These are phyloP conservation scores for Eptesicus fuscus DNA, from an alignment of 2,113 vertebrate genomes.

Conservation along the genomic window DNA sequence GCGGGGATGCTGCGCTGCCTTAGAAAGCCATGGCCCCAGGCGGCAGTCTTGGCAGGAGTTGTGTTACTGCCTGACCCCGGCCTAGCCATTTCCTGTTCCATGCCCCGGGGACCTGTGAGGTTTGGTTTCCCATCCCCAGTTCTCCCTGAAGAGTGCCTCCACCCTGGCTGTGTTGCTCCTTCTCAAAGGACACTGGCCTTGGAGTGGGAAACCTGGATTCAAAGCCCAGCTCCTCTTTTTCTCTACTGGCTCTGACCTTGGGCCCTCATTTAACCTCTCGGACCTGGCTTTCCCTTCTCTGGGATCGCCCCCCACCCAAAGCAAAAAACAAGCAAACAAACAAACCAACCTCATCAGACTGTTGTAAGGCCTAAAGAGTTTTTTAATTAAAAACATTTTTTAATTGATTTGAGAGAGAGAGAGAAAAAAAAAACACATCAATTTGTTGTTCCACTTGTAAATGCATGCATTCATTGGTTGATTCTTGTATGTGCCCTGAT, in stretches of 20 bases:
- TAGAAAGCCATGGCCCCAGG: neutral
- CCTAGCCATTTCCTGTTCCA: slow-evolving; percentile 42
- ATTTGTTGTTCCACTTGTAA: neutral
- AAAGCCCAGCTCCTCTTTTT: neutral
- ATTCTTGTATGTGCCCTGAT: neutral
- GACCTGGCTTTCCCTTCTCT: neutral
- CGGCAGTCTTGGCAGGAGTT: neutral
- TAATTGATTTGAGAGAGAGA: neutral
- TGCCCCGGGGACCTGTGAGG: slow-evolving; percentile 30
- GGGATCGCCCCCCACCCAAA: too few species aligned
- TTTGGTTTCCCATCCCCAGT: slow-evolving; percentile 45
- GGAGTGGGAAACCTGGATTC: neutral
- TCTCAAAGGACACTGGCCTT: neutral
- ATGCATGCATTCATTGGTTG: neutral
- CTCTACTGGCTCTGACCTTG: neutral
- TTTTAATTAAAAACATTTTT: neutral
- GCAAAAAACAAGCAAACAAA: too few species aligned
- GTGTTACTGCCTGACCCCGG: slow-evolving; percentile 19
- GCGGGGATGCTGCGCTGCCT: neutral
- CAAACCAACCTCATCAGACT: neutral
- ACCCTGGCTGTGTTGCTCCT: neutral
- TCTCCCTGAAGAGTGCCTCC: neutral
- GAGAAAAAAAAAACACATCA: neutral
- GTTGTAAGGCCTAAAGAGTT: neutral
- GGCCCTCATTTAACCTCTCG: neutral